phyloP scores from a whole-genome alignment of 2,113 vertebrate genomes.

The Megaceryle torquata region DNA sequence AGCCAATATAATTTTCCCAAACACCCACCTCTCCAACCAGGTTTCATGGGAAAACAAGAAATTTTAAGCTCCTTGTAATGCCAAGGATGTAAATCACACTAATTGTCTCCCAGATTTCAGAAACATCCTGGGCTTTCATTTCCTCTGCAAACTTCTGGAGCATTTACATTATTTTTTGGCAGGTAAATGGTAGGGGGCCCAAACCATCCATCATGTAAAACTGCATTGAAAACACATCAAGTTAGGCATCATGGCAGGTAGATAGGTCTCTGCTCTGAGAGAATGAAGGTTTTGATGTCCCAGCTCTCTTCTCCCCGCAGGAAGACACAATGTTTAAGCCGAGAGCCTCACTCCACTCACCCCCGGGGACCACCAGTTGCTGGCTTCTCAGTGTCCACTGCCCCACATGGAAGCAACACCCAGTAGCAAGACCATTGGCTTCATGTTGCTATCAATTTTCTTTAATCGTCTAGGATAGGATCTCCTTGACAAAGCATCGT shows the following conservation, averaged over 20 bases:
- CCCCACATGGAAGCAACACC: neutral
- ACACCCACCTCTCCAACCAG: neutral
- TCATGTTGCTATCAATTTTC: neutral
- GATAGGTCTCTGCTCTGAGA: neutral
- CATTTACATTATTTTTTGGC: conserved; percentile 58
- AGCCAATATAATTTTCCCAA: conserved; percentile 46
- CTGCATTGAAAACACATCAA: conserved; percentile 51
- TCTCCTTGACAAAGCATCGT: neutral
- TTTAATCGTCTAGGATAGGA: neutral
- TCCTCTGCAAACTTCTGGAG: conserved; percentile 53
- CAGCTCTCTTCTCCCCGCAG: neutral
- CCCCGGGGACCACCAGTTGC: neutral
- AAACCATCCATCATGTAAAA: conserved; percentile 44
- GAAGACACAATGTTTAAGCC: neutral
- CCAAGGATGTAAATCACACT: conserved; percentile 70
- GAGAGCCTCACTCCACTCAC: neutral
- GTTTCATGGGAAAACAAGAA: conserved; percentile 46
- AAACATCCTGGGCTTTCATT: conserved; percentile 66
- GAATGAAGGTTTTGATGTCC: neutral
- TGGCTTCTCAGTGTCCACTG: neutral
- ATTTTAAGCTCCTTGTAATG: conserved; percentile 52
- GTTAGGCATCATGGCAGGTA: conserved; percentile 15
- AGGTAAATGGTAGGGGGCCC: conserved; percentile 43
- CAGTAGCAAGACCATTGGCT: neutral
- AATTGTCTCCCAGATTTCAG: conserved; percentile 64